These are phyloP conservation scores for Saccopteryx bilineata DNA, from an alignment of 2,113 vertebrate genomes.

Conservation along the genomic window DNA sequence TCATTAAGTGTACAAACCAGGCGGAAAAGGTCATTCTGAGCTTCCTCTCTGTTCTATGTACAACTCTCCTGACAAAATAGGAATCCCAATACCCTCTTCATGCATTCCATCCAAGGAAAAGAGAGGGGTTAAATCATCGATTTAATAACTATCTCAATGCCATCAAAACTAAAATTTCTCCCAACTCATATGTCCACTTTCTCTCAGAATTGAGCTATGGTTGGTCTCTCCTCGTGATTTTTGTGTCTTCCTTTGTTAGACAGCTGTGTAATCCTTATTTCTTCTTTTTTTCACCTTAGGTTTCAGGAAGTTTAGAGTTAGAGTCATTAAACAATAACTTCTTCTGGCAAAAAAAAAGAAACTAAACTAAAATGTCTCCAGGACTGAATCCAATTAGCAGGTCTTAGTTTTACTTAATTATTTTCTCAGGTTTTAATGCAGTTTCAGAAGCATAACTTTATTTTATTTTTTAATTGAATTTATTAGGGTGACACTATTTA, in stretches of 20 bases:
- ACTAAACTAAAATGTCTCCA: background rate
- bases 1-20: background rate
- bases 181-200: background rate
- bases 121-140: background rate
- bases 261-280: background rate
- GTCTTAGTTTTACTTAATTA: background rate
- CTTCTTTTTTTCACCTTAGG: background rate
- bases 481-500: too few species aligned
- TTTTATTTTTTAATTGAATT: too few species aligned
- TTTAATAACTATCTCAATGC: background rate
- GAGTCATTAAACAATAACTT: constrained; percentile 28
- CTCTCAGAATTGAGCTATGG: background rate
- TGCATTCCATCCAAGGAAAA: background rate
- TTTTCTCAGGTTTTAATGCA: background rate
- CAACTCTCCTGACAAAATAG: background rate
- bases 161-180: background rate
- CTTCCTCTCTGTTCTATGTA: background rate
- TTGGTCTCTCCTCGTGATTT: background rate
- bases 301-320: constrained; percentile 24
- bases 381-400: background rate
- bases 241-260: constrained; percentile 3
- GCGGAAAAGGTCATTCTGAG: background rate
- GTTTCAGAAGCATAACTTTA: background rate
- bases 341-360: background rate
- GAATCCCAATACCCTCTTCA: background rate